phyloP scores from a whole-genome alignment of 2,797 vertebrate genomes.

The Urocyon cinereoargenteus region DNA sequence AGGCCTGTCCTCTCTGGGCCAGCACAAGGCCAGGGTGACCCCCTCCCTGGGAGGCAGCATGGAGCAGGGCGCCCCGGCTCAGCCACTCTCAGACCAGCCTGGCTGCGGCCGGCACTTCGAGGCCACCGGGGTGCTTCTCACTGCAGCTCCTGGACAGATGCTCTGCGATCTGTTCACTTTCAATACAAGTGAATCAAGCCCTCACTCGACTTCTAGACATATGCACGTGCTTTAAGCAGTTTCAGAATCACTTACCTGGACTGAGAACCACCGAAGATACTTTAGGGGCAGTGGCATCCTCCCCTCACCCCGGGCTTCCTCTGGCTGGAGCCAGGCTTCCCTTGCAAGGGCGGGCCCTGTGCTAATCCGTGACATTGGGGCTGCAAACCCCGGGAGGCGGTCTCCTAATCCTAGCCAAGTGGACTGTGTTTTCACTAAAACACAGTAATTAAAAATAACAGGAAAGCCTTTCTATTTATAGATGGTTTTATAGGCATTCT shows the following conservation, averaged over 20 bases:
- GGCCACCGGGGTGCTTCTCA: accelerated
- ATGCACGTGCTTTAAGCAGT: too few species aligned
- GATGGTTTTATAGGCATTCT: background rate
- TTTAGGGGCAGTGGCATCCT: accelerated
- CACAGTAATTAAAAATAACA: background rate
- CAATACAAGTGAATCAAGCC: background rate
- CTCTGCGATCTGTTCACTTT: background rate
- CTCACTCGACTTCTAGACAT: background rate
- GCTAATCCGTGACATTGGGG: accelerated
- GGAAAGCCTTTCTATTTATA: slow-evolving; percentile 22
- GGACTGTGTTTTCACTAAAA: background rate
- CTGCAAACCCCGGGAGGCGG: accelerated
- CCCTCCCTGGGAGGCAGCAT: background rate
- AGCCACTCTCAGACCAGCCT: accelerated
- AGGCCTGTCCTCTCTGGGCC: too few species aligned
- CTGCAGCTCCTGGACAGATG: accelerated
- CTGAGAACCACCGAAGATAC: background rate
- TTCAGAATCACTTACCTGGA: background rate
- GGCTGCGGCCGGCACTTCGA: accelerated
- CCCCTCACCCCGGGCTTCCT: background rate
- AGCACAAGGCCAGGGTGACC: background rate
- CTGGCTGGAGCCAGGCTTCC: background rate
- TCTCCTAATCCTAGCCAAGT: background rate
- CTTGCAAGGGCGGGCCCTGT: accelerated
- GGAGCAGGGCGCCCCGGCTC: too few species aligned